Conservation (phyloP, 1,140 invertebrate genomes). For the Geopemphigus sp. region DNA sequence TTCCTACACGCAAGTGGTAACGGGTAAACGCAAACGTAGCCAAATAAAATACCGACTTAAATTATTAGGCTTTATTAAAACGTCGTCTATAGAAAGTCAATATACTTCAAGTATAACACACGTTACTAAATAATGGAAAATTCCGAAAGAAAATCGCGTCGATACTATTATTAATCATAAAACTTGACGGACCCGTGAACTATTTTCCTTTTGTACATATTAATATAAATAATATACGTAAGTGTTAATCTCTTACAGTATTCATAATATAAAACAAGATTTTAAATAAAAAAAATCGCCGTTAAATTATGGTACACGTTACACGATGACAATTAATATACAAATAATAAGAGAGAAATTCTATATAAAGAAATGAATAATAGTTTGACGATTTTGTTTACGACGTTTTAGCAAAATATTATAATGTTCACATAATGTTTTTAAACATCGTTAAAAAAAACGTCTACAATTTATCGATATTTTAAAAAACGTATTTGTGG, state of each 20-base stretch:
- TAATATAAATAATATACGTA: no score
- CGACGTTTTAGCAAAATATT: neutral
- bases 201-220: no score
- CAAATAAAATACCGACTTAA: neutral
- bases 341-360: no score
- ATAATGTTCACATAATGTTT: neutral
- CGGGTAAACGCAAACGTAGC: neutral
- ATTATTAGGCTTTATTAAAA: no score
- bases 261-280: no score
- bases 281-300: no score
- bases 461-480: neutral
- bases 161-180: neutral
- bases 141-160: neutral
- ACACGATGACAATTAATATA: no score
- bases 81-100: neutral
- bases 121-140: neutral
- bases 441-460: neutral
- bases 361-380: no score
- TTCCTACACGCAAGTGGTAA: neutral
- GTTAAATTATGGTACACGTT: no score
- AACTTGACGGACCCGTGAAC: neutral
- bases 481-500: neutral
- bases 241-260: no score
- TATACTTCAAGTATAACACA: neutral
- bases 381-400: no score